A percentile compares a stretch with the other conserved stretches of the same genome.
Conservation (phyloP, 2,888 invertebrate genomes). For the Drosophila colorata region DNA sequence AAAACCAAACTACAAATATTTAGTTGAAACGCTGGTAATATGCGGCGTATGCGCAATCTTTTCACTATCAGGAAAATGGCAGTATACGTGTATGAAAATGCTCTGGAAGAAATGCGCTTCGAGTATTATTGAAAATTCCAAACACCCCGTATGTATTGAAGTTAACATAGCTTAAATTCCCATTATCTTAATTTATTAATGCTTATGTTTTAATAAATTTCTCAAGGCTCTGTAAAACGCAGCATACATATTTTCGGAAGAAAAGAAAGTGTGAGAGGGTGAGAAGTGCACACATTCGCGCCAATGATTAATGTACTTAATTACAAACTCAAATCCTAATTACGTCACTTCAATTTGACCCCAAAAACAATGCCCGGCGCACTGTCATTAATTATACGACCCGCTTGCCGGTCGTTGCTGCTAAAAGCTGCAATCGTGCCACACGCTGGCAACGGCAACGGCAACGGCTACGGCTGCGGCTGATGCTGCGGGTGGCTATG, state of each 20-base stretch:
- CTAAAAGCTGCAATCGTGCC: slow-evolving; percentile 13
- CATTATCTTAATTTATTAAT: slow-evolving; percentile 18
- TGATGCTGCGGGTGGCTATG: slow-evolving; percentile 11
- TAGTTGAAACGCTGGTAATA: slow-evolving; percentile 58
- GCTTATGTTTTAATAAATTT: slow-evolving; percentile 8
- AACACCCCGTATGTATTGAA: neutral
- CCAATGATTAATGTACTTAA: slow-evolving; percentile 72
- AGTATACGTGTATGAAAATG: slow-evolving; percentile 39
- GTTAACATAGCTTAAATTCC: slow-evolving; percentile 7
- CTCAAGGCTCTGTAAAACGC: slow-evolving; percentile 7
- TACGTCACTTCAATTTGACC: slow-evolving; percentile 69
- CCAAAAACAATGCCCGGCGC: slow-evolving; percentile 46
- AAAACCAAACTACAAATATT: slow-evolving; percentile 56
- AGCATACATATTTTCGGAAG: neutral
- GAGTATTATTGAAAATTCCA: neutral
- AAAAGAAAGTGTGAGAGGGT: too few relatives aligned
- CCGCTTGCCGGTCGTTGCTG: slow-evolving; percentile 25
- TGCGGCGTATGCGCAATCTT: slow-evolving; percentile 46
- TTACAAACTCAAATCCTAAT: slow-evolving; percentile 77
- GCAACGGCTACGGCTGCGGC: neutral
- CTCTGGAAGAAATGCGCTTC: neutral
- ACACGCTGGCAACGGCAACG: neutral
- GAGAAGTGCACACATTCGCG: slow-evolving; percentile 17
- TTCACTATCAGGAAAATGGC: slow-evolving; percentile 54
- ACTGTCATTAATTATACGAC: slow-evolving; percentile 72